Conservation (phyloP, 2,888 invertebrate species). For the Xylota segnis region DNA sequence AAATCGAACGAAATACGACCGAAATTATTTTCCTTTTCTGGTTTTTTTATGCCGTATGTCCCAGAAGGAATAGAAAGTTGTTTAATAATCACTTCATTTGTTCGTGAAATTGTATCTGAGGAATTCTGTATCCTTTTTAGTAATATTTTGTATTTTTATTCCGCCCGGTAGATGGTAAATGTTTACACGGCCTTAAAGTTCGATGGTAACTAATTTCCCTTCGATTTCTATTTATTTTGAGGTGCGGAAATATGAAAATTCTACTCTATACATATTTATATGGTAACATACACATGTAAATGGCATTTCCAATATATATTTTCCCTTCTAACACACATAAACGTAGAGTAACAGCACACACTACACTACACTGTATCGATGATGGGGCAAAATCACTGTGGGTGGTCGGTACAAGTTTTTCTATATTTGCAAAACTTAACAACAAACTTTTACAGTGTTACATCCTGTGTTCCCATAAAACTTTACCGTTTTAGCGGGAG, state of each 20-base stretch:
- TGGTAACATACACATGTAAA: conserved; percentile 55
- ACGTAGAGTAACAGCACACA: conserved; percentile 17
- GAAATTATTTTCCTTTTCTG: too few relatives aligned
- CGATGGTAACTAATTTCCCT: conserved; percentile 78
- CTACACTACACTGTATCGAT: background rate
- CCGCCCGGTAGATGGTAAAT: conserved; percentile 69
- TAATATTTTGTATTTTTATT: conserved; percentile 6
- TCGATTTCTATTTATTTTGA: conserved; percentile 76
- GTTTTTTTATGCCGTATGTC: background rate
- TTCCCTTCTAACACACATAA: conserved; percentile 55
- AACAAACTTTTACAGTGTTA: conserved; percentile 14
- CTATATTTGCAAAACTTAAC: background rate
- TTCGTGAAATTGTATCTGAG: background rate
- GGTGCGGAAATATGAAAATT: conserved; percentile 76
- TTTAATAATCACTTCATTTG: background rate
- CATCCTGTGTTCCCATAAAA: conserved; percentile 10
- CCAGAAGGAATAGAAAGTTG: conserved; percentile 1
- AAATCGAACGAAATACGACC: too few relatives aligned
- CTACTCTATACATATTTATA: conserved; percentile 44
- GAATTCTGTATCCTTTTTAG: background rate
- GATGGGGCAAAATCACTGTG: conserved; percentile 38
- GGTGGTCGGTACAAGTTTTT: conserved; percentile 17
- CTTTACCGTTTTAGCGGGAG: conserved; percentile 43
- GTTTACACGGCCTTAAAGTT: conserved; percentile 77
- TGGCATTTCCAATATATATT: conserved; percentile 58